Base-by-base conservation (phyloP, 2,888 invertebrate species). In the Hyalella azteca region DNA sequence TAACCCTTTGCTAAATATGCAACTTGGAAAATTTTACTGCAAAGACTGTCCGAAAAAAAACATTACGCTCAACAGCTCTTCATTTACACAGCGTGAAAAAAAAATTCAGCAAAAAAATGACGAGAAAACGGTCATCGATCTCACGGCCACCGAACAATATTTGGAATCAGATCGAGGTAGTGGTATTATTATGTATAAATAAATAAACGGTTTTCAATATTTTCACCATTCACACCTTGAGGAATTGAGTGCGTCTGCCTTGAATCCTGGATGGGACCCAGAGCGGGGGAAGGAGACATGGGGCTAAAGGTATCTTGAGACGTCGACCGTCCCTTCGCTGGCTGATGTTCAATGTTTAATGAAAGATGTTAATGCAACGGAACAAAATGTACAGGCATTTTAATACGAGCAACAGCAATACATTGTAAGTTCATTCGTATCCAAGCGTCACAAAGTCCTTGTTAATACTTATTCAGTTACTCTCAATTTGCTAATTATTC, bases 221-320 rank as follows among this genome's bases (percentile, higher is more conserved):
- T 0, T 54, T 22, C 22, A 29, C 7, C 7, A 54, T 29, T 26
- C 54, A 54, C 54, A 22, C 26, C 54, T 11, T 29, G 22, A 19
- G 54, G 54, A 7, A 7, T 54, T 9, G 54, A 5, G 9, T 22
- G 54, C 26, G 54, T 7, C 26, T 54, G 9, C 26, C 13, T 22
- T 22, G 19, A 13, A 1, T 26, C 26, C 54, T 3, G 54, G 54
- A 54, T 54, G 54, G 54, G 54, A 7, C 54, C 54, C 54, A 54
- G 40, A 2, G 45, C 22, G 26, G 40, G n/a, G 45, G 75, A 75
- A 15, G 75, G 45, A n/a, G 75, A 75, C 75, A 75, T 75, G 40
- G 75, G 75, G 32, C 41, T 19, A 45, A 75, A 75, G 2, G 26
- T 9, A 29, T 75, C 75, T 26, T 36, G 66, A 19, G 66, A 36